phyloP scores from a whole-genome alignment of 2,797 vertebrate genomes.

The Echiichthys vipera region DNA sequence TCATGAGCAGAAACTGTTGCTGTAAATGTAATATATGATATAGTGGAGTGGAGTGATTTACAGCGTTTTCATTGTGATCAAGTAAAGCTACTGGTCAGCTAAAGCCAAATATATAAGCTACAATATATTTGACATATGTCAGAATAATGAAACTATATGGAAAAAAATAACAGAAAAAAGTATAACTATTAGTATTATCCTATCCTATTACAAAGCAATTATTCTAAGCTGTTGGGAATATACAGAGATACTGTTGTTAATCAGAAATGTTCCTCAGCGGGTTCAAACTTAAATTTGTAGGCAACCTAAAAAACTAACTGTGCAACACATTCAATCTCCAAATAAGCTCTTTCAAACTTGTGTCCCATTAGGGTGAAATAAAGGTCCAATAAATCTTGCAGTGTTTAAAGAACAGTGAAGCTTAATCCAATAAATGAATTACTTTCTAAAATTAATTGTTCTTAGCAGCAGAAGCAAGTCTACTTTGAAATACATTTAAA shows the following conservation, averaged over 20 bases:
- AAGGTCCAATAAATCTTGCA: slow-evolving; percentile 75
- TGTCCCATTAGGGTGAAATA: slow-evolving; percentile 80
- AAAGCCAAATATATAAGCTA: slow-evolving; percentile 22
- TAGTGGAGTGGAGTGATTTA: slow-evolving; percentile 63
- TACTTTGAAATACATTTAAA: slow-evolving; percentile 86
- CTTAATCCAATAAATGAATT: slow-evolving; percentile 86
- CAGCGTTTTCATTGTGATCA: slow-evolving; percentile 70
- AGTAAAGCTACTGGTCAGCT: slow-evolving; percentile 70
- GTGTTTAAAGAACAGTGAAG: slow-evolving; percentile 78
- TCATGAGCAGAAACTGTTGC: slow-evolving; percentile 39
- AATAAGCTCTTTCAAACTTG: slow-evolving; percentile 74
- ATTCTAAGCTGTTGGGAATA: slow-evolving; percentile 47
- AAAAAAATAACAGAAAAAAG: slow-evolving; percentile 24
- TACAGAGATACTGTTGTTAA: slow-evolving; percentile 52
- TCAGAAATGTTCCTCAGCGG: slow-evolving; percentile 64
- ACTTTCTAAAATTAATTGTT: slow-evolving; percentile 84
- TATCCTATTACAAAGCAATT: slow-evolving; percentile 55
- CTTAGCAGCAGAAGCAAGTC: slow-evolving; percentile 81
- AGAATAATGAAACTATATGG: slow-evolving; percentile 36
- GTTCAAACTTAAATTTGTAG: slow-evolving; percentile 60
- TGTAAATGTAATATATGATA: slow-evolving; percentile 41
- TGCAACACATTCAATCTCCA: slow-evolving; percentile 70
- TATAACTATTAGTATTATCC: slow-evolving; percentile 30
- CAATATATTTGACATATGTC: slow-evolving; percentile 33
- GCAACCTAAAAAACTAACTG: slow-evolving; percentile 72